Percentiles rank a stretch among this genome's conserved stretches.
Conservation (phyloP, 2,888 invertebrate genomes). For the Alviniconcha strummeri region DNA sequence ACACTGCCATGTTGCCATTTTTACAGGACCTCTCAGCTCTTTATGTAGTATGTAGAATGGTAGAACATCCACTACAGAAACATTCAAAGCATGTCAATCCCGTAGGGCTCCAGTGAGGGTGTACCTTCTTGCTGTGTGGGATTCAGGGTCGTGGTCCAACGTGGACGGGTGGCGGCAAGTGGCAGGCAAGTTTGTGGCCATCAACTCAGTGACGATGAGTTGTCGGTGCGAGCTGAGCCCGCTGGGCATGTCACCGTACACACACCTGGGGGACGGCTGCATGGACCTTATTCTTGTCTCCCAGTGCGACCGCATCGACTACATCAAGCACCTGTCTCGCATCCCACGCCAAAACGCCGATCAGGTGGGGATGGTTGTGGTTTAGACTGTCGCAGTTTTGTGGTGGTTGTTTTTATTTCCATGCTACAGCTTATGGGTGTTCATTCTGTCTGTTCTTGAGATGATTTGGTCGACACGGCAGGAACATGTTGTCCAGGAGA, state of each 20-base stretch:
- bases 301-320: constrained; percentile 83
- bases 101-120: no score
- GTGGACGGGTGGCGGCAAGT: constrained; percentile 76
- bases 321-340: constrained; percentile 81
- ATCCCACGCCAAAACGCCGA: constrained; percentile 77
- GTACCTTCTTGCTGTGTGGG: no score
- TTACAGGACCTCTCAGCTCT: no score
- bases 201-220: constrained; percentile 85
- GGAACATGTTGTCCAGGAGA: no score
- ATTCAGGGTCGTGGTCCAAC: no score
- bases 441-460: neutral
- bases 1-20: no score
- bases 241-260: constrained; percentile 85
- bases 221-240: constrained; percentile 85
- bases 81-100: no score
- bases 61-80: no score
- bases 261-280: constrained; percentile 87
- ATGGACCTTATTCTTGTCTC: constrained; percentile 85
- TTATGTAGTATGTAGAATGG: no score
- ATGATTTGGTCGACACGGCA: neutral
- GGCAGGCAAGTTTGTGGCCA: constrained; percentile 80
- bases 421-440: neutral
- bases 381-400: neutral
- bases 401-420: neutral
- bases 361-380: constrained; percentile 77